Base-by-base conservation (phyloP, 1,140 invertebrate species). In the Scaptomyza montana region DNA sequence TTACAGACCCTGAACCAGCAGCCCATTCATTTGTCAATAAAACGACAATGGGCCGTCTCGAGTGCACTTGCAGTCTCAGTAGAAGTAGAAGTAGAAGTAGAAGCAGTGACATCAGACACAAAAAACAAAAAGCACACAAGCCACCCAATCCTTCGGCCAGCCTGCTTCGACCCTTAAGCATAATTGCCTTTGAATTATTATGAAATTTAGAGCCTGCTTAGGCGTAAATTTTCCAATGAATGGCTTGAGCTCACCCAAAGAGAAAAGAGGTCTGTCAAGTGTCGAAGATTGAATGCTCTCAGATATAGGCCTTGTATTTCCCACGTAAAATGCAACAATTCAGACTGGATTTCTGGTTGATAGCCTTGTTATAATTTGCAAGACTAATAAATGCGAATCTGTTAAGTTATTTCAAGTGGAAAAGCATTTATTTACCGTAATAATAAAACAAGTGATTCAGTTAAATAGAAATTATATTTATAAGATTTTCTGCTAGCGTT, bases 11-110 rank as follows among this genome's bases (percentile, higher is more conserved):
- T 33, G 30, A 33, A 33, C 6, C 70, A 87, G 80, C 78, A 78
- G 73, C 70, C 81, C 78, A 87, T 87, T 87, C 82, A 85, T 85
- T 85, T 87, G 82, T 81, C 81, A 85, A 85, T 87, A 78, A 87
- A 62, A 68, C 66, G 74, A 87, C 78, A 87, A 85, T 81, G 78
- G 78, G 46, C 46, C 39, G 8, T 51, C 45, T 65, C 36, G 25
- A 70, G 67, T 70, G 67, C 67, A 70, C 5, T 70, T 19, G 13
- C 39, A 28, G 39, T 7, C 1, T 9, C 33, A 9, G 33, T 36
- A 36, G 7, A 36, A 36, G 33, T 16, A 16, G n/a, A 2, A 30
- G 28, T 8, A 39, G 36, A 9, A 39, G 36, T 4, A 12, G 9
- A 9, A 39, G 33, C 53, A 39, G 28, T 13, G 41, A 30, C 55